These are phyloP conservation scores for Ophioninae sp. DNA, from an alignment of 2,888 invertebrate species.

Conservation along the genomic window DNA sequence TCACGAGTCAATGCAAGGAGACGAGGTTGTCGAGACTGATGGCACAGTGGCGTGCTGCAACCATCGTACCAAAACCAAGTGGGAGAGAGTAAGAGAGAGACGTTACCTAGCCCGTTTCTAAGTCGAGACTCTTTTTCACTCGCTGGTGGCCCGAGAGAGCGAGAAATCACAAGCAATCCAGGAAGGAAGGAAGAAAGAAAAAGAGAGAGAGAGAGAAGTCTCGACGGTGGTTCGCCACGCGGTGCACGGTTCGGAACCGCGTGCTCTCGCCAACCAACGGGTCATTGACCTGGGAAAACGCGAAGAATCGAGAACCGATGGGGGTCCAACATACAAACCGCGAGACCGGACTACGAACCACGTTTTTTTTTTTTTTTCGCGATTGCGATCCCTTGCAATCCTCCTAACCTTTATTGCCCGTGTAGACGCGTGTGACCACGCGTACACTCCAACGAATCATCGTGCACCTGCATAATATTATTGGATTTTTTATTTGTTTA, in stretches of 20 bases:
- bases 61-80: slow-evolving; percentile 43
- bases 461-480: no score
- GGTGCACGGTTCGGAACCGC: slow-evolving; percentile 66
- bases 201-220: slow-evolving; percentile 19
- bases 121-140: slow-evolving; percentile 38
- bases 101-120: slow-evolving; percentile 45
- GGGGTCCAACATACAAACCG: slow-evolving; percentile 51
- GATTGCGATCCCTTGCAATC: slow-evolving; percentile 54
- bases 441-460: no score
- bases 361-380: no score
- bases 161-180: slow-evolving; percentile 7
- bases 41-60: slow-evolving; percentile 69
- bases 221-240: slow-evolving; percentile 59
- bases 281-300: slow-evolving; percentile 74
- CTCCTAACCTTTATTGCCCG: slow-evolving; percentile 4
- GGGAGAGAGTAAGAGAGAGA: slow-evolving; percentile 29
- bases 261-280: slow-evolving; percentile 66
- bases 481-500: no score
- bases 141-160: slow-evolving; percentile 10
- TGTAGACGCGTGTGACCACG: neutral
- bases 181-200: slow-evolving; percentile 35
- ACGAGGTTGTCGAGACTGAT: slow-evolving; percentile 65
- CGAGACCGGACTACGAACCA: slow-evolving; percentile 37
- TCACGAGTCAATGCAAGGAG: slow-evolving; percentile 53
- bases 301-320: slow-evolving; percentile 67